Evolutionary conservation across 64 coral and sea anemone genomes (phyloP).

Genomic region (Stichodactyla mertensii): DNA sequence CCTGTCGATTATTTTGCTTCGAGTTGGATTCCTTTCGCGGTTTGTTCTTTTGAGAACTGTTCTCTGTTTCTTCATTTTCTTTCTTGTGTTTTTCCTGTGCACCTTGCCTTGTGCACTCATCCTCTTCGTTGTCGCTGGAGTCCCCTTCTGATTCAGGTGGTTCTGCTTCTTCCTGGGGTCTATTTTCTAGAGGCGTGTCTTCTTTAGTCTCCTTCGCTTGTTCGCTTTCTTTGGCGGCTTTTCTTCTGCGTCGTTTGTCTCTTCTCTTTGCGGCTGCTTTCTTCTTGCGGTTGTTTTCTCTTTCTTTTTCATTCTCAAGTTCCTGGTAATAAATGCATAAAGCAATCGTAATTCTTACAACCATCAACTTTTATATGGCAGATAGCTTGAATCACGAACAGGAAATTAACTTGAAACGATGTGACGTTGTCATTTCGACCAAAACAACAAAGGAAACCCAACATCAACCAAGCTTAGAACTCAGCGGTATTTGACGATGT

Average conservation of each 20-base stretch:
- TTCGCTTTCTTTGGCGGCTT: constrained; percentile 70
- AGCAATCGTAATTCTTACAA: not conserved
- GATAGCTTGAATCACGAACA: too few relatives aligned
- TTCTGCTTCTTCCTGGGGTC: constrained; percentile 67
- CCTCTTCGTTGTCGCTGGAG: constrained; percentile 43
- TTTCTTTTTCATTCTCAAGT: constrained; percentile 93
- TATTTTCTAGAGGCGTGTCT: constrained; percentile 79
- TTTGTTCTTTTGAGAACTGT: not conserved
- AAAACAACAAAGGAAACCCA: too few relatives aligned
- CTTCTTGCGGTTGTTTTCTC: constrained; percentile 90
- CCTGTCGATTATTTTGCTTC: not conserved
- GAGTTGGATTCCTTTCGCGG: not conserved
- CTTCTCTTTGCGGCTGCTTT: constrained; percentile 90
- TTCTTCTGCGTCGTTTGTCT: constrained; percentile 89
- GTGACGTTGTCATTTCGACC: too few relatives aligned
- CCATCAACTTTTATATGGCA: too few relatives aligned
- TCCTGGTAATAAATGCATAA: constrained; percentile 36
- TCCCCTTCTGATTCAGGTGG: constrained; percentile 63
- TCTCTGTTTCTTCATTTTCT: constrained; percentile 6
- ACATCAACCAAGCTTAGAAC: too few relatives aligned
- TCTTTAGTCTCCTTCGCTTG: constrained; percentile 43
- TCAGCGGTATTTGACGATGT: too few relatives aligned
- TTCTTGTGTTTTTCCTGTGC: constrained; percentile 13
- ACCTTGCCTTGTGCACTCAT: constrained; percentile 22
- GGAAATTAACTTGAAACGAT: too few relatives aligned